Evolutionary conservation across 2,113 vertebrate genomes (phyloP).

Genomic region (Bubo scandiacus): DNA sequence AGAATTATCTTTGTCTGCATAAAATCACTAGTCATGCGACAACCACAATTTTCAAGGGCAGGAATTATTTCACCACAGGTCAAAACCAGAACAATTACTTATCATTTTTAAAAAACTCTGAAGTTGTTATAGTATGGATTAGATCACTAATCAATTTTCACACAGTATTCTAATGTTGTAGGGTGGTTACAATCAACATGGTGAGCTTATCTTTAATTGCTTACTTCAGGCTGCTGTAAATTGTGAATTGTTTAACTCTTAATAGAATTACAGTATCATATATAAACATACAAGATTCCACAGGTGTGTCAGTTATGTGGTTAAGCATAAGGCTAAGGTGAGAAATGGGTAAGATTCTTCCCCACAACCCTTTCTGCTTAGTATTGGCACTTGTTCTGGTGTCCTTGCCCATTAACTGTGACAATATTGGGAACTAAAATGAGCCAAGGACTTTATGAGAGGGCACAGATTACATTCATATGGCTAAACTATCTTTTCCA

Average conservation of each 20-base stretch:
- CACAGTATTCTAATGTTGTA: neutral
- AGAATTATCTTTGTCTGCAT: neutral
- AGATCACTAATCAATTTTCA: neutral
- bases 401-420: neutral
- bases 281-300: neutral
- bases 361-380: neutral
- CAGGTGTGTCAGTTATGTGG: neutral
- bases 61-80: neutral
- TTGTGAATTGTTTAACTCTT: neutral
- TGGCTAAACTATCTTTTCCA: neutral
- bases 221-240: neutral
- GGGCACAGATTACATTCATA: neutral
- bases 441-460: neutral
- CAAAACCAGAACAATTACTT: neutral
- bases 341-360: neutral
- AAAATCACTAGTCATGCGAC: neutral
- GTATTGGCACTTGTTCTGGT: neutral
- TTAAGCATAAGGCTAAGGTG: neutral
- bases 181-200: neutral
- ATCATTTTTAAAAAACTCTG: neutral
- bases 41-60: neutral
- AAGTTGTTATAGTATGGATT: neutral
- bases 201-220: neutral
- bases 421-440: neutral
- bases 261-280: neutral